phyloP scores from a whole-genome alignment of 2,113 vertebrate genomes.

The Sphaerodactylus townsendi region DNA sequence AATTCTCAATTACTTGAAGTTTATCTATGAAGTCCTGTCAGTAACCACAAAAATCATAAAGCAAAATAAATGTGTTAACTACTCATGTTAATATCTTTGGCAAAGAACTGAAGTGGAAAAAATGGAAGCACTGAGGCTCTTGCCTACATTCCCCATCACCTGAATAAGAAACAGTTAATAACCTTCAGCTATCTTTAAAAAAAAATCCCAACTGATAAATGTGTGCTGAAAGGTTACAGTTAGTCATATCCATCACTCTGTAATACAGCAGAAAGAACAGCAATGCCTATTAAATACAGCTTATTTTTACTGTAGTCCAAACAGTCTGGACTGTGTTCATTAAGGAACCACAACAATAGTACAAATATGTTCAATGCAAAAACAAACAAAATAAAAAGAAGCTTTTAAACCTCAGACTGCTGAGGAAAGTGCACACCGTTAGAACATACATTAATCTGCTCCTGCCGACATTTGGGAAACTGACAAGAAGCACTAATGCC shows the following conservation, averaged over 20 bases:
- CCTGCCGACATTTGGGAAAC: slow-evolving; percentile 34
- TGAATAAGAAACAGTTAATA: background rate
- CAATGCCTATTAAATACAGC: background rate
- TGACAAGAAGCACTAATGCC: slow-evolving; percentile 53
- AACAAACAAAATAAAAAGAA: too few relatives aligned
- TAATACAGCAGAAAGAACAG: background rate
- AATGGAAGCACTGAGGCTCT: background rate
- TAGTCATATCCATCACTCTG: background rate
- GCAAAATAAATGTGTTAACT: slow-evolving; percentile 54
- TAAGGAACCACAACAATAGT: background rate
- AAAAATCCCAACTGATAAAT: background rate
- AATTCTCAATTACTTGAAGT: slow-evolving; percentile 25
- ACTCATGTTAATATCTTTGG: background rate
- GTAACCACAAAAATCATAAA: slow-evolving; percentile 49
- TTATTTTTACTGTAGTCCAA: background rate
- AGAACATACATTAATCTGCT: slow-evolving; percentile 50
- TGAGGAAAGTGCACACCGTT: background rate
- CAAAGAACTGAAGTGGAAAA: slow-evolving; percentile 40
- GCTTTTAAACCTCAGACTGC: background rate
- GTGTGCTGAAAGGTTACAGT: background rate
- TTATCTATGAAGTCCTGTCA: slow-evolving; percentile 23
- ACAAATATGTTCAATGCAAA: background rate
- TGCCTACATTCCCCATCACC: too few relatives aligned
- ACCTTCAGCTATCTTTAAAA: background rate
- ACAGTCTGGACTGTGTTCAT: background rate